phyloP scores from a whole-genome alignment of 2,888 invertebrate genomes.

The Eubasilissa splendida region DNA sequence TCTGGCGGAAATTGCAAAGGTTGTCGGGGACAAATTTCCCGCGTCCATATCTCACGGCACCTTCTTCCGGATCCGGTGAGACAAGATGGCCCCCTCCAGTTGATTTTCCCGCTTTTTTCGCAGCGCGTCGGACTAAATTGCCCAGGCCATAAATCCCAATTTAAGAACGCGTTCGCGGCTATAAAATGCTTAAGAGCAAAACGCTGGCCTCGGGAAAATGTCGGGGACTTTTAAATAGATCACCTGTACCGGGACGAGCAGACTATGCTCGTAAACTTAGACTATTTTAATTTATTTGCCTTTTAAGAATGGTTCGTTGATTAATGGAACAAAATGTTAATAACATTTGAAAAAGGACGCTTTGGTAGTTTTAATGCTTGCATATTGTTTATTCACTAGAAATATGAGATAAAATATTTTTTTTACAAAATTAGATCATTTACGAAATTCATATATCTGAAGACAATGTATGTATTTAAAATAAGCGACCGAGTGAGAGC shows the following conservation, averaged over 20 bases:
- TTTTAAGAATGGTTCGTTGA: constrained; percentile 24
- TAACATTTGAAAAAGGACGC: too few relatives aligned
- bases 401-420: too few relatives aligned
- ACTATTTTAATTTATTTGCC: constrained; percentile 30
- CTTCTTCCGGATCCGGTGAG: constrained; percentile 1
- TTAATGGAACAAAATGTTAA: neutral
- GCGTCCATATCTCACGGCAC: constrained; percentile 23
- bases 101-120: constrained; percentile 9
- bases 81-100: constrained; percentile 16
- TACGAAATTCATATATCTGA: too few relatives aligned
- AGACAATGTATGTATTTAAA: too few relatives aligned
- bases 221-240: constrained; percentile 20
- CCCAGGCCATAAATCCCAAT: constrained; percentile 57
- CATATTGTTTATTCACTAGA: too few relatives aligned
- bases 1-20: constrained; percentile 27
- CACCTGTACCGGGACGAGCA: constrained; percentile 17
- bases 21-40: constrained; percentile 27
- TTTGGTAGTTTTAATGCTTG: too few relatives aligned
- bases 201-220: constrained; percentile 13
- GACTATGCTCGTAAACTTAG: constrained; percentile 20
- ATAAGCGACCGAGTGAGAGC: too few relatives aligned
- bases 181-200: constrained; percentile 54
- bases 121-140: constrained; percentile 52
- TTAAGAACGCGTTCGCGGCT: constrained; percentile 54
- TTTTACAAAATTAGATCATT: too few relatives aligned